Evolutionary conservation across 2,797 vertebrate species (phyloP).

Genomic region (Philypnodon macrostomus): DNA sequence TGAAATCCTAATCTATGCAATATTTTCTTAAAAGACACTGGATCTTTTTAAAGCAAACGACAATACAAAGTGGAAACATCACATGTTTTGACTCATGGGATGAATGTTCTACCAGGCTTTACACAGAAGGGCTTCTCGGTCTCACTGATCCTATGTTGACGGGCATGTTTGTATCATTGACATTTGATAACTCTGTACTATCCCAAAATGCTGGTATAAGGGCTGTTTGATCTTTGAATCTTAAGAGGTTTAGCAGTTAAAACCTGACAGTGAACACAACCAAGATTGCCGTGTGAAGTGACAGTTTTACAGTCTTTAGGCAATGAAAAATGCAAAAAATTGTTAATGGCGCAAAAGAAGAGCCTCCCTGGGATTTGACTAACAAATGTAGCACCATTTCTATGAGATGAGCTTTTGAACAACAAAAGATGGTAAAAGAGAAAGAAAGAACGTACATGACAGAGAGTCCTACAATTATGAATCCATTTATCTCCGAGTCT

Average conservation of each 20-base stretch:
- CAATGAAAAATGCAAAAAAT: slow-evolving; percentile 11
- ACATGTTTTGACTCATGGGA: slow-evolving; percentile 1
- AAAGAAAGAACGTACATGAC: slow-evolving; percentile 15
- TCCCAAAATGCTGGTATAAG: slow-evolving; percentile 8
- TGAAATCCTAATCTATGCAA: too few species aligned
- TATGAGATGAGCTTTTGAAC: slow-evolving; percentile 17
- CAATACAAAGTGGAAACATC: background rate
- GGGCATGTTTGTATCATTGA: background rate
- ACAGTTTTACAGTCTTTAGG: slow-evolving; percentile 28
- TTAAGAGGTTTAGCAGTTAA: slow-evolving; percentile 19
- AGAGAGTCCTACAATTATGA: slow-evolving; percentile 22
- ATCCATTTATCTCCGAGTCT: slow-evolving; percentile 27
- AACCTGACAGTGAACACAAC: slow-evolving; percentile 19
- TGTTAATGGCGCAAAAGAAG: slow-evolving; percentile 28
- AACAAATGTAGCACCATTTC: slow-evolving; percentile 28
- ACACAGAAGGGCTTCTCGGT: slow-evolving; percentile 1
- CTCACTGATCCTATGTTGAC: background rate
- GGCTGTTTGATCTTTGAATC: slow-evolving; percentile 27
- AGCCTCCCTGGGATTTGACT: slow-evolving; percentile 26
- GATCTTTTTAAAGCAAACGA: background rate
- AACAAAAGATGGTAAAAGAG: slow-evolving; percentile 28
- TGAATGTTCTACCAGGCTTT: slow-evolving; percentile 1
- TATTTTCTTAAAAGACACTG: too few species aligned
- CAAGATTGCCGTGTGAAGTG: slow-evolving; percentile 18
- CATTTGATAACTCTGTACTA: slow-evolving; percentile 19